Base-by-base conservation (phyloP, 1,140 invertebrate species). In the Drosophila kikkawai region DNA sequence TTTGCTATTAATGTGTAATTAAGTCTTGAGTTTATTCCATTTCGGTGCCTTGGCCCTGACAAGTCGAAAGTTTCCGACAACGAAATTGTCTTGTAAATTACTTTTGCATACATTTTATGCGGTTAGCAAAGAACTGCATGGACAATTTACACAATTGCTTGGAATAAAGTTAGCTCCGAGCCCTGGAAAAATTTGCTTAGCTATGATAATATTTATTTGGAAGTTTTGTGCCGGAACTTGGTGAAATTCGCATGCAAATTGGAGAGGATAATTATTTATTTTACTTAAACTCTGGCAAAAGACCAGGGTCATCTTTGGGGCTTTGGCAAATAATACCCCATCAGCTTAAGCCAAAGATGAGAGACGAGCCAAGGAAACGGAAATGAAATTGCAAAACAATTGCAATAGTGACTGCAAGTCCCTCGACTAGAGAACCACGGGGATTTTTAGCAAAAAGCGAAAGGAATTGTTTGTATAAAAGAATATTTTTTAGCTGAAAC, bases 41-140 rank as follows among this genome's bases (percentile, higher is more conserved):
- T 47, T 42, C 6, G 65, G 15, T 29, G 37, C 36, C 13, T 26
- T 22, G 32, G 32, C 19, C 13, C 19, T 11, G 36, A 12, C 11
- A 48, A 70, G 66, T 70, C 19, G 15, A 67, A 77, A 60, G 74
- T 77, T 77, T 77, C 37, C 36, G 6, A 29, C 47, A 26, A 50
- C 63, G 39, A 77, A 77, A 76, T 77, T 77, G 56, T 66, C 73
- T 68, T 76, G 75, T 48, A 77, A 77, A 77, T 77, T 67, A 77
- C 73, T 77, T 77, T 77, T 77, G 74, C 75, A 77, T 77, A 77
- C 51, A 78, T 77, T 77, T 60, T 6, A 45, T 61, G 44, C 37
- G 74, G 75, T 48, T 48, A 39, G 57, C 36, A 61, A 53, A 53
- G 34, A 68, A 57, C 44, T 42, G 56, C 56, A 69, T 22, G 50